Evolutionary conservation across 2,888 invertebrate genomes (phyloP).

Genomic region (Drosophila glabriapex): DNA sequence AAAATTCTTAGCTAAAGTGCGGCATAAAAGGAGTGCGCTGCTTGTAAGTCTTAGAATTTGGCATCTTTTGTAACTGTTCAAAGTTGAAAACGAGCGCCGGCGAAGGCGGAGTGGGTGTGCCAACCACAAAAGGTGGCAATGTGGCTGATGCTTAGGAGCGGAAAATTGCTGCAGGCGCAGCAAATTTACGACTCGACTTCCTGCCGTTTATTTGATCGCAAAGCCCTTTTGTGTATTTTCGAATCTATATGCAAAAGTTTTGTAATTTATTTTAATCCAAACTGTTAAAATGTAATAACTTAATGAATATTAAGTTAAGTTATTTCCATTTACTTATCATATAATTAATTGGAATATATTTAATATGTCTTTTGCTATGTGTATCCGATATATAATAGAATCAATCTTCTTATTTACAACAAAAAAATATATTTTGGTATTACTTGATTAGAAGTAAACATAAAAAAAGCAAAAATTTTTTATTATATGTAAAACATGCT

Average conservation of each 20-base stretch:
- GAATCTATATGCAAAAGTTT: slow-evolving; percentile 25
- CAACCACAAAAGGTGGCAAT: slow-evolving; percentile 59
- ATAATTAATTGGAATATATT: not conserved
- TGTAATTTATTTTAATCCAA: slow-evolving; percentile 21
- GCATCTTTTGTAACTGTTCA: slow-evolving; percentile 45
- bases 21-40: slow-evolving; percentile 54
- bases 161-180: slow-evolving; percentile 38
- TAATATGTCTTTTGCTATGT: not conserved
- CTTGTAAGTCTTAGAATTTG: slow-evolving; percentile 53
- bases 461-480: no score
- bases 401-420: not conserved
- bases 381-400: not conserved
- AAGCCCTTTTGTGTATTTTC: slow-evolving; percentile 7
- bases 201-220: slow-evolving; percentile 31
- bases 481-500: not conserved
- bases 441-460: not conserved
- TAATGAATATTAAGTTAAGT: not conserved
- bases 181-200: slow-evolving; percentile 27
- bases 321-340: not conserved
- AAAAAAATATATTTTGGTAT: not conserved
- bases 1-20: slow-evolving; percentile 77
- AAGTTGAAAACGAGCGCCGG: not conserved
- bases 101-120: not conserved
- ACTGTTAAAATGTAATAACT: slow-evolving; percentile 27
- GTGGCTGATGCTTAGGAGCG: slow-evolving; percentile 36